phyloP scores from a whole-genome alignment of 2,113 vertebrate genomes.

The Neopipo cinnamomea region DNA sequence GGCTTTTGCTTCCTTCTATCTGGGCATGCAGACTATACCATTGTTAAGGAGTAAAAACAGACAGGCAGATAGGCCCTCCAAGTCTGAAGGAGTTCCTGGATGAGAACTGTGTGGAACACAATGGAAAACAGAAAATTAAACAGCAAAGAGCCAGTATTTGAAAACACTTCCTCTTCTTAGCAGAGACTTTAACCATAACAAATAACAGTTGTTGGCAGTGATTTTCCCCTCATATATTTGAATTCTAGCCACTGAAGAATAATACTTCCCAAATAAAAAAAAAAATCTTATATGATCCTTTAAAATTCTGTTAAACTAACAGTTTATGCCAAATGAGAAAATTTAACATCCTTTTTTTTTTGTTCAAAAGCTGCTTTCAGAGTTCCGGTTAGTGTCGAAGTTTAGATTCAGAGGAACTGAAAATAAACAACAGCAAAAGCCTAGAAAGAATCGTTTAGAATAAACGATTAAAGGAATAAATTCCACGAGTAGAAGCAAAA shows the following conservation, averaged over 20 bases:
- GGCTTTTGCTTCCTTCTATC: background rate
- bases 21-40: background rate
- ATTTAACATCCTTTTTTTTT: background rate
- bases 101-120: slow-evolving; percentile 13
- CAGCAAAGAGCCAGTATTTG: background rate
- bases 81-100: background rate
- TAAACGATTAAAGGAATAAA: background rate
- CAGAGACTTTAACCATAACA: background rate
- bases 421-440: background rate
- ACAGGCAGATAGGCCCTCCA: background rate
- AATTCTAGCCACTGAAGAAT: background rate
- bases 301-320: background rate
- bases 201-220: background rate
- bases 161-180: background rate
- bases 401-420: background rate
- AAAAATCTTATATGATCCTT: background rate
- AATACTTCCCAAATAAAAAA: background rate
- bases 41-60: background rate
- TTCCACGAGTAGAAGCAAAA: background rate
- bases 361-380: background rate
- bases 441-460: background rate
- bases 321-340: background rate
- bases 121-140: background rate
- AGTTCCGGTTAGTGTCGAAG: background rate
- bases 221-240: background rate